These are phyloP conservation scores for Hippocampus mohnikei DNA, from an alignment of 2,113 vertebrate genomes.

Conservation along the genomic window DNA sequence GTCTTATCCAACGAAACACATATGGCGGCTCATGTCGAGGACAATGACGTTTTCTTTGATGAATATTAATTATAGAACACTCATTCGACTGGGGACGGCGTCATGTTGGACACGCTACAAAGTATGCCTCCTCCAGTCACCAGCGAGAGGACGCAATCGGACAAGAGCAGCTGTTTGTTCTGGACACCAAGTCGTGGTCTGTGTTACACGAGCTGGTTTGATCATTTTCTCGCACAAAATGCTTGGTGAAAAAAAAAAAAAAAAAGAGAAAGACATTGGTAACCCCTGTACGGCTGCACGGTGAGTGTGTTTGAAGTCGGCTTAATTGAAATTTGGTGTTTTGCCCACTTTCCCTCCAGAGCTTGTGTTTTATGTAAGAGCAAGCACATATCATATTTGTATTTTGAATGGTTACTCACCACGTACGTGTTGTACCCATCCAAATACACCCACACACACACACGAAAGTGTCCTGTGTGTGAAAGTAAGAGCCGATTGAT, in stretches of 20 bases:
- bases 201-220: slow-evolving; percentile 56
- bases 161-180: slow-evolving; percentile 62
- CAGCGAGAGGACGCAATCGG: slow-evolving; percentile 60
- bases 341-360: background rate
- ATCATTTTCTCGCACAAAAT: slow-evolving; percentile 47
- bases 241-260: slow-evolving; percentile 27
- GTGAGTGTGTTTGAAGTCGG: slow-evolving; percentile 2
- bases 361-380: background rate
- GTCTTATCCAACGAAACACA: background rate
- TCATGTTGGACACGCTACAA: slow-evolving; percentile 58
- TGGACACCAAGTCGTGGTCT: slow-evolving; percentile 51
- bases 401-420: background rate
- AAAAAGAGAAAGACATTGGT: slow-evolving; percentile 33
- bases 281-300: slow-evolving; percentile 45
- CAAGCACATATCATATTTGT: background rate
- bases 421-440: background rate
- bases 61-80: slow-evolving; percentile 24
- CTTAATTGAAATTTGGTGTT: slow-evolving; percentile 5
- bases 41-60: background rate
- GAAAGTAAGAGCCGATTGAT: background rate
- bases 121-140: slow-evolving; percentile 48
- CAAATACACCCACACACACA: background rate
- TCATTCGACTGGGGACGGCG: slow-evolving; percentile 29
- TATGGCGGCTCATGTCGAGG: background rate
- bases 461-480: background rate